Percentiles rank a stretch among this genome's conserved stretches.
phyloP scores from a whole-genome alignment of 1,140 invertebrate species.

The Adoxophyes honmai region DNA sequence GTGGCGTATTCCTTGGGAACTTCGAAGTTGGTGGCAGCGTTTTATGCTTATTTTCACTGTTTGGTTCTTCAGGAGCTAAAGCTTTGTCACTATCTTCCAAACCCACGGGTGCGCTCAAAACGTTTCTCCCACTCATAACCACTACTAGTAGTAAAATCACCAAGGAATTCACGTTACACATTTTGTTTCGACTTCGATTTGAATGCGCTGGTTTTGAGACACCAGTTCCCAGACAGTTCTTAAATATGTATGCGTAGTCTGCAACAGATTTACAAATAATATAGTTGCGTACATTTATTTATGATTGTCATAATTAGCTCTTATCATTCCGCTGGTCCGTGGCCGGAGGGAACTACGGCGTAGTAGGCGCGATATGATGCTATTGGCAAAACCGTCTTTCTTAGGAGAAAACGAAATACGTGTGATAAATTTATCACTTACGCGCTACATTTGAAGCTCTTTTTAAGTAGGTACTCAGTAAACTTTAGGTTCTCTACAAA shows the following conservation, averaged over 20 bases:
- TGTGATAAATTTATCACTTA: neutral
- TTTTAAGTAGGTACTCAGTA: too few species aligned
- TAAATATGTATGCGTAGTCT: constrained; percentile 7
- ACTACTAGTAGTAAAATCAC: neutral
- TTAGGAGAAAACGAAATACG: neutral
- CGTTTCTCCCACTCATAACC: neutral
- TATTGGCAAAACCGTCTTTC: neutral
- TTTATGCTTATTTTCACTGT: neutral
- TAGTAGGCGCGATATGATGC: neutral
- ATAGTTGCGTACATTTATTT: neutral
- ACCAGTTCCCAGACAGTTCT: constrained; percentile 1
- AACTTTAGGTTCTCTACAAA: too few species aligned
- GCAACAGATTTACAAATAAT: constrained; percentile 11
- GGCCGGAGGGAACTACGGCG: neutral
- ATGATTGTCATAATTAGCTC: constrained; percentile 5
- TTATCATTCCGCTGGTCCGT: neutral
- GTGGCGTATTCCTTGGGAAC: too few species aligned
- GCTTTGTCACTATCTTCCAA: neutral
- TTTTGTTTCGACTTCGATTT: neutral
- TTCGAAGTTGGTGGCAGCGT: neutral
- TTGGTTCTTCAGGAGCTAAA: neutral
- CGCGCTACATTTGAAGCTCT: too few species aligned
- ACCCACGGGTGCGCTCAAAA: neutral
- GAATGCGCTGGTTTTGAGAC: neutral
- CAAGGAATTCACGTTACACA: neutral